Evolutionary conservation across 2,888 invertebrate species (phyloP).

Genomic region (Nymphalis urticae): DNA sequence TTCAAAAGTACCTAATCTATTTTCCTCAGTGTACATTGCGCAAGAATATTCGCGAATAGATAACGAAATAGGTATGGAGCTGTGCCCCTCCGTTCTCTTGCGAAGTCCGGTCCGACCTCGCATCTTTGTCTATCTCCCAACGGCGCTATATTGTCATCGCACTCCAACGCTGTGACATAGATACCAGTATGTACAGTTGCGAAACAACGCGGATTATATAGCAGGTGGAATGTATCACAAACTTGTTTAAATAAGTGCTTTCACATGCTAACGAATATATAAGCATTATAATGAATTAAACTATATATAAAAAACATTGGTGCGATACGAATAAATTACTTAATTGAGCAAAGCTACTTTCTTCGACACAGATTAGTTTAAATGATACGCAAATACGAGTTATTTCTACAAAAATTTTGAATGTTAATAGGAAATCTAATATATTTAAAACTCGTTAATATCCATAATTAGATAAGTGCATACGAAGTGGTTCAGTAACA

Average conservation of each 20-base stretch:
- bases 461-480: background rate
- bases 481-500: background rate
- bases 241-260: slow-evolving; percentile 79
- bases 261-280: slow-evolving; percentile 68
- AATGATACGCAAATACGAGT: slow-evolving; percentile 30
- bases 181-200: slow-evolving; percentile 74
- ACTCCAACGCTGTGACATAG: slow-evolving; percentile 71
- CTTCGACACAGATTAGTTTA: slow-evolving; percentile 31
- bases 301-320: slow-evolving; percentile 32
- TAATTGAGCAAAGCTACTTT: slow-evolving; percentile 39
- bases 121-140: slow-evolving; percentile 54
- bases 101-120: slow-evolving; percentile 66
- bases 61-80: slow-evolving; percentile 66
- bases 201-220: slow-evolving; percentile 81
- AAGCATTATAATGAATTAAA: slow-evolving; percentile 42
- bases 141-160: slow-evolving; percentile 48
- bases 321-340: slow-evolving; percentile 35
- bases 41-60: slow-evolving; percentile 80
- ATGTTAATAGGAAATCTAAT: slow-evolving; percentile 12
- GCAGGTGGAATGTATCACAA: slow-evolving; percentile 79
- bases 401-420: slow-evolving; percentile 11
- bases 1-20: slow-evolving; percentile 60
- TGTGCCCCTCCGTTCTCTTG: slow-evolving; percentile 74
- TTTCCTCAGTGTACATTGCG: slow-evolving; percentile 73
- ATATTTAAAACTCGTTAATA: background rate